These are phyloP conservation scores for Rotaria macrura DNA, from an alignment of 2,888 invertebrate genomes.

Conservation along the genomic window DNA sequence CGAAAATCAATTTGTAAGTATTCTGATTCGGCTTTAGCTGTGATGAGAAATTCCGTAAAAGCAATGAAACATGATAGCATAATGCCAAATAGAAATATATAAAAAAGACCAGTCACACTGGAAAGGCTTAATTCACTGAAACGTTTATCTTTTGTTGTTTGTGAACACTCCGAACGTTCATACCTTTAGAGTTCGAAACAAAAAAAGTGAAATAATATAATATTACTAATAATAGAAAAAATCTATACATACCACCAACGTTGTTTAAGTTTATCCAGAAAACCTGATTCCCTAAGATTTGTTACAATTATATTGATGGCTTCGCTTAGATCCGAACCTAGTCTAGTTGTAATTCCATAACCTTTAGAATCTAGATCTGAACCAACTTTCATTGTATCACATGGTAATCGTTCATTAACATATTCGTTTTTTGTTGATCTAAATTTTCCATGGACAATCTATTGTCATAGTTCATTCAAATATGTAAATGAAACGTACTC, in stretches of 20 bases:
- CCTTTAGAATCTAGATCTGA: slow-evolving; percentile 68
- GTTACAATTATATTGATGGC: slow-evolving; percentile 78
- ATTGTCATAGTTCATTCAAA: too few species aligned
- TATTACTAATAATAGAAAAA: background rate
- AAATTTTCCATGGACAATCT: background rate
- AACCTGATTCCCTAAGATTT: slow-evolving; percentile 77
- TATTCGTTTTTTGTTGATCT: slow-evolving; percentile 61
- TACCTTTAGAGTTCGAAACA: background rate
- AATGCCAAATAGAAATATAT: slow-evolving; percentile 87
- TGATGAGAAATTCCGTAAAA: slow-evolving; percentile 72
- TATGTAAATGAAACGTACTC: slow-evolving; percentile 39
- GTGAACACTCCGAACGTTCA: background rate
- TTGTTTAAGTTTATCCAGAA: slow-evolving; percentile 74
- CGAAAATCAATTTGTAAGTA: background rate
- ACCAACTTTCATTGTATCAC: slow-evolving; percentile 66
- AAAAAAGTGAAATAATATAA: background rate
- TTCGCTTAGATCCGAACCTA: slow-evolving; percentile 79
- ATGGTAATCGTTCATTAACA: slow-evolving; percentile 75
- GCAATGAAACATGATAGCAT: slow-evolving; percentile 80
- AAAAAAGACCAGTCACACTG: slow-evolving; percentile 98
- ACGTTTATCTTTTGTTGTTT: background rate
- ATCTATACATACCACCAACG: slow-evolving; percentile 83
- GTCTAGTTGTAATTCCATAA: slow-evolving; percentile 83
- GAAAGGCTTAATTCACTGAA: slow-evolving; percentile 64
- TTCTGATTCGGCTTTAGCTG: slow-evolving; percentile 17